These are phyloP conservation scores for Ficedula albicollis DNA, from an alignment of 2,797 vertebrate genomes.

Conservation along the genomic window DNA sequence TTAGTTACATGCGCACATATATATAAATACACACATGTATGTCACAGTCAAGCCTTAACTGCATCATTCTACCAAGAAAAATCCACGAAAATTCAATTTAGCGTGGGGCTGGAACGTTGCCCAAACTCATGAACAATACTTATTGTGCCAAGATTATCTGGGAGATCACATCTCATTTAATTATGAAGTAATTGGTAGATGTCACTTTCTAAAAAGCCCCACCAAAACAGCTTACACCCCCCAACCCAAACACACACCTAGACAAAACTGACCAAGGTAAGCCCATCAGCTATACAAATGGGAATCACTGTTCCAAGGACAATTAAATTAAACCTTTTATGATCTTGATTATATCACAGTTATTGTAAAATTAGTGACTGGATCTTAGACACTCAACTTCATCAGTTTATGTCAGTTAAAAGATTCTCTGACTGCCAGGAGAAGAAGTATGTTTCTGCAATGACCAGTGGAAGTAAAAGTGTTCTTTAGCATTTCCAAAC, in stretches of 20 bases:
- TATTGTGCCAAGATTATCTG: neutral
- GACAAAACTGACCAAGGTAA: neutral
- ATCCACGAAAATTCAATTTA: neutral
- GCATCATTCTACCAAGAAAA: neutral
- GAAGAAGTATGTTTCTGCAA: neutral
- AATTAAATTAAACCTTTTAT: neutral
- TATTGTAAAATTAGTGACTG: neutral
- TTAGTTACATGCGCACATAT: neutral
- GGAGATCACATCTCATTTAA: neutral
- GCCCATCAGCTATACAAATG: neutral
- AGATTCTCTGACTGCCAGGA: neutral
- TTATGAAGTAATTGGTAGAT: neutral
- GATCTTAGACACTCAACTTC: neutral
- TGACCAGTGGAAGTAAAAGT: neutral
- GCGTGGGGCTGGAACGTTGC: neutral
- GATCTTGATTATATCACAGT: neutral
- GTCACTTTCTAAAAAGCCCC: neutral
- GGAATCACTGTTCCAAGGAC: neutral
- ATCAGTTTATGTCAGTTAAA: neutral
- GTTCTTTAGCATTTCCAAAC: neutral
- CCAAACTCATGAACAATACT: neutral
- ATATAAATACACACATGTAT: neutral
- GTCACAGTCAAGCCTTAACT: neutral
- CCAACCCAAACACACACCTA: neutral
- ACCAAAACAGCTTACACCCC: neutral